phyloP scores from a whole-genome alignment of 2,797 vertebrate genomes.

The Paedocypris micromegethes region DNA sequence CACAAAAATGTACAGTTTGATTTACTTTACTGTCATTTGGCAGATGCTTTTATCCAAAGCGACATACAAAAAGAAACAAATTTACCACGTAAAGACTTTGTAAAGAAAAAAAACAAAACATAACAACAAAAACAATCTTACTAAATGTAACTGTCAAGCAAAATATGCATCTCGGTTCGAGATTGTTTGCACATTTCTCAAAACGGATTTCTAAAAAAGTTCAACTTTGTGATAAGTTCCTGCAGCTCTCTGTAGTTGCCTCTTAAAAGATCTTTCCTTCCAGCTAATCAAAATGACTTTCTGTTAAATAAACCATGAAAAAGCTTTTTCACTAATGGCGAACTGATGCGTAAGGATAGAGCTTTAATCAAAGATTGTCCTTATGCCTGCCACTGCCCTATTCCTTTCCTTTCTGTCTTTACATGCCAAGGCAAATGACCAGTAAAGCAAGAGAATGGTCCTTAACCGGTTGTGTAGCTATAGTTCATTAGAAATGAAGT shows the following conservation, averaged over 20 bases:
- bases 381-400: conserved; percentile 64
- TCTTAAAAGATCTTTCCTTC: conserved; percentile 87
- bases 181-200: conserved; percentile 53
- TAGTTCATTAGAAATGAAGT: too few relatives aligned
- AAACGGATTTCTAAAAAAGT: conserved; percentile 67
- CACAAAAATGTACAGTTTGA: too few relatives aligned
- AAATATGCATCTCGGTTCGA: too few relatives aligned
- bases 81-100: too few relatives aligned
- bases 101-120: too few relatives aligned
- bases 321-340: conserved; percentile 87
- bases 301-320: conserved; percentile 99
- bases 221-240: conserved; percentile 79
- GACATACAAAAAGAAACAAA: too few relatives aligned
- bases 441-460: conserved; percentile 38
- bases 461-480: too few relatives aligned
- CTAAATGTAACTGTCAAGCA: too few relatives aligned
- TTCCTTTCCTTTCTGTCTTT: conserved; percentile 58
- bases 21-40: too few relatives aligned
- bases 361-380: conserved; percentile 85
- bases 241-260: conserved; percentile 82
- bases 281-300: conserved; percentile 94
- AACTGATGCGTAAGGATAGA: conserved; percentile 78
- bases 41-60: too few relatives aligned
- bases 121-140: too few relatives aligned
- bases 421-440: conserved; percentile 6